Evolutionary conservation across 2,888 invertebrate genomes (phyloP), one percentile per base, ranked within the genome.

Genomic region (Drosophila meridiana): DNA sequence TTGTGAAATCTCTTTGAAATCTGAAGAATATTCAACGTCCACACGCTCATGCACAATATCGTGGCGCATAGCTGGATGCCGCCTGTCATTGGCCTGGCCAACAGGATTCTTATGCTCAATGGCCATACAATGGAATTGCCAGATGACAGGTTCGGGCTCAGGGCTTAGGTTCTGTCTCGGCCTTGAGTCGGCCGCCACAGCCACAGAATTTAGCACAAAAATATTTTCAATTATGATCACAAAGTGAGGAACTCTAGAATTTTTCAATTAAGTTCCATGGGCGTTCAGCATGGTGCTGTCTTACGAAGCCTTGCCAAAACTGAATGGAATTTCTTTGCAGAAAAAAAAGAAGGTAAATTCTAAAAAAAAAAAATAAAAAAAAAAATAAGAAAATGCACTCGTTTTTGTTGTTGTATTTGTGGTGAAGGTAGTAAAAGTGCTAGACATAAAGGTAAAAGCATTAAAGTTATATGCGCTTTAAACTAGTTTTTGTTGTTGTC

Each of bases 401-500:
- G 56, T 55, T 52, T 45, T 36, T 64, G 62, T 47, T 57, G 73
- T 60, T 74, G 68, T 59, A 42, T 48, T 61, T 75, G 70, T 58
- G 62, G 60, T 48, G 57, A 72, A 40, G 55, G 83, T 85, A 82
- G 77, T 84, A 87, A 84, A 85, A 87, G 86, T 85, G 83, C 86
- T 71, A 83, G 88, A 87, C 86, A 89, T 85, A 87, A 85, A 85
- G 84, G 84, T 85, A 85, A 82, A 89, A 72, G 80, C 86, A 85
- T 85, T 85, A 85, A 85, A 85, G 88, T 89, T 85, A 89, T 87
- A 85, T 89, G 80, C 88, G 84, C 87, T 89, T 89, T 89, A 89
- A 85, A 69, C 82, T 79, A 73, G 69, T 56, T 45, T 50, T 71
- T 64, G 78, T 66, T 68, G 77, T 55, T 66, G 58, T 43, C 55